These are phyloP conservation scores for Drosophila pegasa DNA, from an alignment of 2,888 invertebrate species.

Conservation along the genomic window DNA sequence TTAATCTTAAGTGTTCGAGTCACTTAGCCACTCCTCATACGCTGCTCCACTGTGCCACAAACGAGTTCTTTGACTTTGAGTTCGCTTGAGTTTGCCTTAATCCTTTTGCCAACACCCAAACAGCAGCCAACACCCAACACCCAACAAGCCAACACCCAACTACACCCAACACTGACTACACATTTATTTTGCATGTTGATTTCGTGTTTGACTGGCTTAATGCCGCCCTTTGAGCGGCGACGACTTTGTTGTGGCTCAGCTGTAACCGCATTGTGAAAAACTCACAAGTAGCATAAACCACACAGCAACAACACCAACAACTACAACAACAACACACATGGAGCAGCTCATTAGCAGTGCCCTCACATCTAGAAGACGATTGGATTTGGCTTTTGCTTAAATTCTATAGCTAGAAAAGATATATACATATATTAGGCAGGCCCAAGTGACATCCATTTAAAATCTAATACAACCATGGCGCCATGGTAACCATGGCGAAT, in stretches of 20 bases:
- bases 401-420: not conserved
- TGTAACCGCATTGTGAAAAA: constrained; percentile 32
- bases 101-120: constrained; percentile 39
- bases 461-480: not conserved
- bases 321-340: not conserved
- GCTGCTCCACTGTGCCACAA: constrained; percentile 42
- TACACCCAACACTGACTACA: constrained; percentile 11
- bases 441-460: not conserved
- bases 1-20: constrained; percentile 38
- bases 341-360: constrained; percentile 26
- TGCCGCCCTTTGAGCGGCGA: constrained; percentile 16
- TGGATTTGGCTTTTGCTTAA: not conserved
- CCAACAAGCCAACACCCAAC: constrained; percentile 8
- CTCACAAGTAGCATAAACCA: constrained; percentile 25
- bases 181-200: constrained; percentile 6
- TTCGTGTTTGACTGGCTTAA: constrained; percentile 26
- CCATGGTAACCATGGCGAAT: not conserved
- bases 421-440: not conserved
- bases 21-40: constrained; percentile 15
- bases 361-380: constrained; percentile 3
- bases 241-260: constrained; percentile 52
- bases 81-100: constrained; percentile 29
- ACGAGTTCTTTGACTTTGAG: constrained; percentile 41
- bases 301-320: constrained; percentile 3
- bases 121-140: constrained; percentile 4